Conservation (phyloP, 2,113 vertebrate species). For the Gymnorhina tibicen region DNA sequence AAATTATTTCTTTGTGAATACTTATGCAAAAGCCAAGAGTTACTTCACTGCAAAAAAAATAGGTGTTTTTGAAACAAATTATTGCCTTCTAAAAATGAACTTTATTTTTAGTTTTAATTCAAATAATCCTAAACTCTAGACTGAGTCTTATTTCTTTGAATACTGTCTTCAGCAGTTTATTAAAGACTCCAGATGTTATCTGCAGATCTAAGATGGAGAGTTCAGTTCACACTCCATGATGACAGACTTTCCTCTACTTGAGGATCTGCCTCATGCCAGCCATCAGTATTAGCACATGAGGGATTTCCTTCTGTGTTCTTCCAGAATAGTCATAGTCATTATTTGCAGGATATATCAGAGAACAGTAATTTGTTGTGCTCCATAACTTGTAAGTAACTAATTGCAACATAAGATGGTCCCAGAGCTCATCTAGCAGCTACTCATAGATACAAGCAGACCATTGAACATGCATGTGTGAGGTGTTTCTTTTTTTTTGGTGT, state of each 20-base stretch:
- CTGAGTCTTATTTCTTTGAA: neutral
- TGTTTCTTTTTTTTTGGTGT: neutral
- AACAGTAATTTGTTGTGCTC: neutral
- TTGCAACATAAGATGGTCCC: neutral
- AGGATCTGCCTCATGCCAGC: neutral
- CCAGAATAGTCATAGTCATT: neutral
- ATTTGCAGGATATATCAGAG: neutral
- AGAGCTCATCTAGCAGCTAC: neutral
- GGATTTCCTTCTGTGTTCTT: neutral
- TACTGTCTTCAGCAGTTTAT: neutral
- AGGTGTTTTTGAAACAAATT: neutral
- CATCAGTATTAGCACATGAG: neutral
- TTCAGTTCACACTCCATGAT: neutral
- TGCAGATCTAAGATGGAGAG: neutral
- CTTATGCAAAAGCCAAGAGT: neutral
- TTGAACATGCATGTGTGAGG: accelerated
- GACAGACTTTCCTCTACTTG: neutral
- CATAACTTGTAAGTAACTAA: neutral
- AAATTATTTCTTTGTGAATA: neutral
- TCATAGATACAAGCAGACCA: neutral
- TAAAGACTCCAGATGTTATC: neutral
- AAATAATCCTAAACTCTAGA: neutral
- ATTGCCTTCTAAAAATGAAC: neutral
- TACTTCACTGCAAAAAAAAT: neutral
- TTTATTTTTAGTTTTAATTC: neutral